These are phyloP conservation scores for Heliconius congener DNA, from an alignment of 1,140 invertebrate species.

Conservation along the genomic window DNA sequence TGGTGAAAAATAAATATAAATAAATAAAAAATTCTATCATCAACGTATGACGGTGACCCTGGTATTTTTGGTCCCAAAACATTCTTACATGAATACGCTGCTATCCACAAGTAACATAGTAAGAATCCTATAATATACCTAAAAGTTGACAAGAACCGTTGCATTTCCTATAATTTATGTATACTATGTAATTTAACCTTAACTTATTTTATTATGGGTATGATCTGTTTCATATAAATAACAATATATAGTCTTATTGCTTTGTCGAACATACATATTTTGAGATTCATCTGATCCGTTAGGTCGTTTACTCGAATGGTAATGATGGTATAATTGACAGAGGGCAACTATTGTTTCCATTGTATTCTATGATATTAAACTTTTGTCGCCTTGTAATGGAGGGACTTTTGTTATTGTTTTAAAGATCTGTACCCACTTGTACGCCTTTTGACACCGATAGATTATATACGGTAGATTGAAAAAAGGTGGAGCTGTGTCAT, in stretches of 20 bases:
- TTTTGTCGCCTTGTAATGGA: conserved; percentile 80
- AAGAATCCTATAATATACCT: too few species aligned
- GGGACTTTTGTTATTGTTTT: conserved; percentile 69
- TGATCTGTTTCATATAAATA: background rate
- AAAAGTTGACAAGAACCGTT: too few species aligned
- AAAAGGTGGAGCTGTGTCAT: conserved; percentile 69
- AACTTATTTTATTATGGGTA: too few species aligned
- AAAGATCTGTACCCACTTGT: conserved; percentile 60
- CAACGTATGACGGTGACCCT: too few species aligned
- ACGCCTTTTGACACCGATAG: conserved; percentile 56
- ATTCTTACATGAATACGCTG: too few species aligned
- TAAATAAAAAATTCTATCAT: too few species aligned
- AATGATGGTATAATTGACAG: conserved; percentile 81
- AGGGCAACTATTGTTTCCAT: conserved; percentile 79
- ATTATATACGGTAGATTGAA: conserved; percentile 59
- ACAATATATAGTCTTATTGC: conserved; percentile 24
- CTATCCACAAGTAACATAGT: too few species aligned
- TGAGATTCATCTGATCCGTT: conserved; percentile 70
- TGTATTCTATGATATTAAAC: conserved; percentile 77
- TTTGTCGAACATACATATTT: conserved; percentile 60
- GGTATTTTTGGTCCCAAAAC: too few species aligned
- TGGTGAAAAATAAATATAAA: too few species aligned
- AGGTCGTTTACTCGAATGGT: conserved; percentile 77
- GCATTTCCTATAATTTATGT: too few species aligned
- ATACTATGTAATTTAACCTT: too few species aligned